A percentile compares a stretch with the other conserved stretches of the same genome.
Evolutionary conservation across 2,888 invertebrate species (phyloP).

Genomic region (Meganola albula): DNA sequence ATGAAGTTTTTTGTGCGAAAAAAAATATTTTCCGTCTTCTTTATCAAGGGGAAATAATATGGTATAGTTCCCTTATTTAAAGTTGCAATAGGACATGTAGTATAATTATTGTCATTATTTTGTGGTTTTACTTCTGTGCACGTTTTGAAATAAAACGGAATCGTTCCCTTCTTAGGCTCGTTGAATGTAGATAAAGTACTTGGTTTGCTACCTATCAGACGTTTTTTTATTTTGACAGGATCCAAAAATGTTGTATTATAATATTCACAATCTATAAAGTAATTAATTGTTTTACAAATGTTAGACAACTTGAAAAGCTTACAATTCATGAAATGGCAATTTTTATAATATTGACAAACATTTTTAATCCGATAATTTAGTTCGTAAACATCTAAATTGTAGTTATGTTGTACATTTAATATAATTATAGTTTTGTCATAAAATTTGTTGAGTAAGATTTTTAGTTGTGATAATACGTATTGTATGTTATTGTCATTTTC

Average conservation of each 20-base stretch:
- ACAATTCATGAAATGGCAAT: slow-evolving; percentile 4
- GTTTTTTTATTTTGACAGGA: slow-evolving; percentile 1
- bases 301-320: neutral
- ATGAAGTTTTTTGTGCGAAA: slow-evolving; percentile 1
- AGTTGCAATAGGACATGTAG: neutral
- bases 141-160: slow-evolving; percentile 1
- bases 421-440: slow-evolving; percentile 1
- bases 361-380: slow-evolving; percentile 3
- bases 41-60: slow-evolving; percentile 3
- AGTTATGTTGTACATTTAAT: slow-evolving; percentile 1
- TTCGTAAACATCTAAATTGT: neutral
- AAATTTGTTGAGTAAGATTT: slow-evolving; percentile 2
- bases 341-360: slow-evolving; percentile 3
- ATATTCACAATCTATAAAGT: neutral
- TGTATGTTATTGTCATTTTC: neutral
- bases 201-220: slow-evolving; percentile 2
- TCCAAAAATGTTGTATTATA: slow-evolving; percentile 2
- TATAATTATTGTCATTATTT: neutral
- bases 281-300: slow-evolving; percentile 2
- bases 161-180: slow-evolving; percentile 3
- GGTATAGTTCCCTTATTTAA: slow-evolving; percentile 2
- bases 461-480: slow-evolving; percentile 1
- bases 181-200: too few species aligned
- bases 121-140: neutral
- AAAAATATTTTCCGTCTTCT: neutral